Evolutionary conservation across 2,797 vertebrate genomes (phyloP).

Genomic region (Pseudochaenichthys georgianus): DNA sequence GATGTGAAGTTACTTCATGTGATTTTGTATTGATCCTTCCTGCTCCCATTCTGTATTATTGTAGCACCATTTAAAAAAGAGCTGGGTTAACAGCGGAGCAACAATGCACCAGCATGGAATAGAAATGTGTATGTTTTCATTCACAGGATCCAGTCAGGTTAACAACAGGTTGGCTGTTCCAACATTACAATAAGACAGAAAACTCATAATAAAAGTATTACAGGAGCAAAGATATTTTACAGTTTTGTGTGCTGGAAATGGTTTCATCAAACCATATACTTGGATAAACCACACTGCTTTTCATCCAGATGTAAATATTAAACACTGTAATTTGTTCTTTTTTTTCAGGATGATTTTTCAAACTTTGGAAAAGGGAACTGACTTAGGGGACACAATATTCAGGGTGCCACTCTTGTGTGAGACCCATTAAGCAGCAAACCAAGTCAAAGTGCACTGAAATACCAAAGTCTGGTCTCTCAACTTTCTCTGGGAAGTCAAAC

Average conservation of each 20-base stretch:
- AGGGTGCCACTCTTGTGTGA: not conserved
- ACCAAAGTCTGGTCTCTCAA: not conserved
- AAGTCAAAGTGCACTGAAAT: constrained; percentile 9
- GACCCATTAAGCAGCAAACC: constrained; percentile 26
- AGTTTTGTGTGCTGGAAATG: not conserved
- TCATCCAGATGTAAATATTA: not conserved
- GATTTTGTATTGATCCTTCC: not conserved
- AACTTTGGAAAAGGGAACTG: not conserved
- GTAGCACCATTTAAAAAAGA: not conserved
- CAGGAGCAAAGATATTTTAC: not conserved
- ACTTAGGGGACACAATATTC: not conserved
- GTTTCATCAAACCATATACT: not conserved
- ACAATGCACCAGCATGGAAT: not conserved
- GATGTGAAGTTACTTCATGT: no score
- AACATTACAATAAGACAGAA: not conserved
- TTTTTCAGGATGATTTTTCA: constrained; percentile 8
- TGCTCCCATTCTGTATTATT: not conserved
- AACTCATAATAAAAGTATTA: no score
- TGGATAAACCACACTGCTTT: not conserved
- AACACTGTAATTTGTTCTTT: not conserved
- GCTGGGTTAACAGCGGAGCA: not conserved
- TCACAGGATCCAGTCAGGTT: not conserved
- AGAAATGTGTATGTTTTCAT: not conserved
- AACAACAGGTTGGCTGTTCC: not conserved
- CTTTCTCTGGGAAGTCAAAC: constrained; percentile 18